phyloP scores from a whole-genome alignment of 2,797 vertebrate species.

The Lindbergichthys nudifrons region DNA sequence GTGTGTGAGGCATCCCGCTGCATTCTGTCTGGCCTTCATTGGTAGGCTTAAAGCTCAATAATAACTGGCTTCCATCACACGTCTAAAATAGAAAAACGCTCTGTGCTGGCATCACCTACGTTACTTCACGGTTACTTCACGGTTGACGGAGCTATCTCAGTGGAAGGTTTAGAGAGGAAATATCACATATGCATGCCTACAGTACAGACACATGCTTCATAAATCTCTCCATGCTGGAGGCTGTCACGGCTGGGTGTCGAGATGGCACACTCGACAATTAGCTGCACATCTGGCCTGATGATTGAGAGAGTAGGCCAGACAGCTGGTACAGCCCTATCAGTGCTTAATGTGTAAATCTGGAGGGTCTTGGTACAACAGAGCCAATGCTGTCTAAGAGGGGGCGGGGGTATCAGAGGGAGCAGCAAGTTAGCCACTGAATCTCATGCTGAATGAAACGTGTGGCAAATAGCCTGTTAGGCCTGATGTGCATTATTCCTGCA shows the following conservation, averaged over 20 bases:
- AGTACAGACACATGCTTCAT: slow-evolving; percentile 49
- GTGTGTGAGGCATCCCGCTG: slow-evolving; percentile 28
- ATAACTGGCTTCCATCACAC: neutral
- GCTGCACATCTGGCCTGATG: slow-evolving; percentile 72
- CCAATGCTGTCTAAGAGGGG: neutral
- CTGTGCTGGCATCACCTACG: neutral
- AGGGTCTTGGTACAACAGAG: slow-evolving; percentile 36
- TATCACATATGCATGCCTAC: slow-evolving; percentile 19
- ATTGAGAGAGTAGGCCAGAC: slow-evolving; percentile 59
- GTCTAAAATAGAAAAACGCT: slow-evolving; percentile 11
- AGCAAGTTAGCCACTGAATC: slow-evolving; percentile 34
- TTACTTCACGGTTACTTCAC: neutral
- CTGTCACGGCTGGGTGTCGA: slow-evolving; percentile 45
- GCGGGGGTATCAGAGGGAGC: neutral
- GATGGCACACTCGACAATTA: slow-evolving; percentile 68
- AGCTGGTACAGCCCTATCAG: slow-evolving; percentile 49
- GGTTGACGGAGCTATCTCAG: slow-evolving; percentile 18
- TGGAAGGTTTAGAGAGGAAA: slow-evolving; percentile 10
- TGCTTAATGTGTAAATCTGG: slow-evolving; percentile 64
- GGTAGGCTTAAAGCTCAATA: slow-evolving; percentile 6
- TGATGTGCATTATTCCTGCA: neutral
- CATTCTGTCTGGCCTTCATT: slow-evolving; percentile 18
- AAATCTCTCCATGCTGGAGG: slow-evolving; percentile 61
- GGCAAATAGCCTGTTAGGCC: slow-evolving; percentile 5
- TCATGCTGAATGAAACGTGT: slow-evolving; percentile 49